Evolutionary conservation across 2,113 vertebrate species (phyloP), one percentile per base, ranked within the genome.

Genomic region (Odontophorus gujanensis): DNA sequence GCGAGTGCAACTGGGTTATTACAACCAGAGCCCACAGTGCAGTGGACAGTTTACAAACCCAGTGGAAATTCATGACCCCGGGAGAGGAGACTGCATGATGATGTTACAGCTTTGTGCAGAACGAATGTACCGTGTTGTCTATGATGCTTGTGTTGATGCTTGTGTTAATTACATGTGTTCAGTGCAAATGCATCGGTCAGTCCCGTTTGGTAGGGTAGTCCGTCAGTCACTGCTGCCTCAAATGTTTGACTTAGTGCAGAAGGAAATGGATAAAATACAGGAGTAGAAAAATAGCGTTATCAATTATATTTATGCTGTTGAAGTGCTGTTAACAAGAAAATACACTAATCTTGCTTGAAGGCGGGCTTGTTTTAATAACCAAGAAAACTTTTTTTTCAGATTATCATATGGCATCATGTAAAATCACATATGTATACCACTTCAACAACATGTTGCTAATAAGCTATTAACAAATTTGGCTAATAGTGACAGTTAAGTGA

Each of bases 1-100:
- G 9, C 2, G 4, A 7, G 2, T 55, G 11, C 36, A 21, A 32
- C 17, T 34, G 9, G 14, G 19, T 0, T 0, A 24, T 50, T 11
- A 4, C 14, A n/a, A 4, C 4, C 2, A 2, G 34, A 42, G 26
- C 12, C 9, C 11, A 4, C 24, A 48, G 20, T 77, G 34, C 14
- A 9, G 36, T 4, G 2, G 2, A 0, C 9, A 7, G 0, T 2
- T 26, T 22, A 25, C 1, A 2, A 25, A 55, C 10, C 9, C 38
- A 1, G 58, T 7, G 43, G 14, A 9, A 20, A 4, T 24, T 45
- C 8, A 3, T 51, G 19, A 18, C 18, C 19, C 14, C 9, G 8
- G 19, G 26, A 47, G 30, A 11, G 20, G 24, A 9, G 25, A 53
- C 20, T 13, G 7, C 59, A 32, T 36, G 6, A 8, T 11, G 30